A percentile compares a stretch with the other conserved stretches of the same genome.
Evolutionary conservation across 2,797 vertebrate species (phyloP).

Genomic region (Microctenopoma stevenorrisi): DNA sequence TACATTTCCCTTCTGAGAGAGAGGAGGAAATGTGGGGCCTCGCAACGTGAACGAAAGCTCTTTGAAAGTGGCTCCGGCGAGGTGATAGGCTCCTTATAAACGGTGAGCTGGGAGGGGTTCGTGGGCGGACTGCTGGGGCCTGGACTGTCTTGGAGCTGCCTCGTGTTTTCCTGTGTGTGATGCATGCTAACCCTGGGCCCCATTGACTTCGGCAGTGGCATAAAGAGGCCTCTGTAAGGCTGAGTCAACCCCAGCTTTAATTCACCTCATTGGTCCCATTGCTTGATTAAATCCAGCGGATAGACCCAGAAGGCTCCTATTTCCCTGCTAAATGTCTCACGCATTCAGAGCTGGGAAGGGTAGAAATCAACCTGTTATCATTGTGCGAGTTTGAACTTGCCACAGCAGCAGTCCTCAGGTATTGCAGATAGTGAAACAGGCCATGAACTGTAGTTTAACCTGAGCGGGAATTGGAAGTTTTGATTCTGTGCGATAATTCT

Average conservation of each 20-base stretch:
- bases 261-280: conserved; percentile 75
- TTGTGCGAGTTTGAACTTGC: conserved; percentile 11
- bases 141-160: conserved; percentile 73
- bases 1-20: conserved; percentile 82
- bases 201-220: conserved; percentile 60
- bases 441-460: conserved; percentile 24
- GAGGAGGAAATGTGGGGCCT: conserved; percentile 80
- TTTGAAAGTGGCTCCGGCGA: conserved; percentile 73
- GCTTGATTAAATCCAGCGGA: conserved; percentile 76
- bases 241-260: conserved; percentile 69
- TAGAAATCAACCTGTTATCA: conserved; percentile 60
- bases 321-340: conserved; percentile 23
- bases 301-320: conserved; percentile 40
- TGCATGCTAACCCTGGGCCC: conserved; percentile 75
- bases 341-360: conserved; percentile 43
- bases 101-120: conserved; percentile 52
- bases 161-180: conserved; percentile 79
- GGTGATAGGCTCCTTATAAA: conserved; percentile 72
- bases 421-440: conserved; percentile 25
- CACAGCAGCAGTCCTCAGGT: conserved; percentile 34
- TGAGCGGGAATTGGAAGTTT: conserved; percentile 54
- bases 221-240: conserved; percentile 80
- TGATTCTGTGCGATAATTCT: conserved; percentile 63
- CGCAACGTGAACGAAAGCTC: conserved; percentile 67
- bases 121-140: conserved; percentile 64